Evolutionary conservation across 1,140 invertebrate genomes (phyloP).

Genomic region (Bombus balteatus): DNA sequence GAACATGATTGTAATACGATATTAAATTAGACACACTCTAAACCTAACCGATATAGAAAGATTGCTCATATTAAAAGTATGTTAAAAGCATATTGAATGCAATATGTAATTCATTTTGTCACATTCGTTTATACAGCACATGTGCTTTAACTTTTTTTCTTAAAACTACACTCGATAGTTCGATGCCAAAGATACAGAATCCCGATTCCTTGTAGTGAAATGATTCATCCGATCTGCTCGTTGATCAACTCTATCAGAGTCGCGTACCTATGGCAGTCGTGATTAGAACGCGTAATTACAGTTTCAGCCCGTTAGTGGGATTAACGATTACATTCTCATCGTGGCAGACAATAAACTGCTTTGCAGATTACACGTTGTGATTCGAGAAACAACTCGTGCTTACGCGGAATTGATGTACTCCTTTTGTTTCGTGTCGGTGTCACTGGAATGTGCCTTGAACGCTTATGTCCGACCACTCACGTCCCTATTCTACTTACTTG

Average conservation of each 20-base stretch:
- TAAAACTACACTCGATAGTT: background rate
- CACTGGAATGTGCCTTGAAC: background rate
- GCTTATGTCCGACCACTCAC: background rate
- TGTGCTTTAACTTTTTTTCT: too few relatives aligned
- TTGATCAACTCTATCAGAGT: slow-evolving; percentile 42
- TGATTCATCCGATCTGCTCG: background rate
- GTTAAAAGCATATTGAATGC: too few relatives aligned
- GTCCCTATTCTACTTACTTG: background rate
- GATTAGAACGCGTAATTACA: slow-evolving; percentile 15
- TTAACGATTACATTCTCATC: slow-evolving; percentile 56
- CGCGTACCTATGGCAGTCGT: slow-evolving; percentile 24
- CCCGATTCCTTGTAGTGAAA: background rate
- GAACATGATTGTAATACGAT: too few relatives aligned
- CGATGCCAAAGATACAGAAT: background rate
- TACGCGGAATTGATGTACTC: slow-evolving; percentile 9
- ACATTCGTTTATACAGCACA: too few relatives aligned
- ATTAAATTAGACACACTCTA: too few relatives aligned
- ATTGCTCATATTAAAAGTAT: too few relatives aligned
- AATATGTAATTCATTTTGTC: too few relatives aligned
- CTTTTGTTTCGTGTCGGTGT: background rate
- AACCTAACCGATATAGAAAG: too few relatives aligned
- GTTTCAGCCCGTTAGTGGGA: slow-evolving; percentile 45
- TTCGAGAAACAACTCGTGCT: background rate
- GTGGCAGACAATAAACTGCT: slow-evolving; percentile 45
- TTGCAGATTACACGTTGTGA: slow-evolving; percentile 24